A percentile compares a stretch with the other conserved stretches of the same genome.
Conservation (phyloP, 2,888 invertebrate species). For the Epistrophe grossulariae region DNA sequence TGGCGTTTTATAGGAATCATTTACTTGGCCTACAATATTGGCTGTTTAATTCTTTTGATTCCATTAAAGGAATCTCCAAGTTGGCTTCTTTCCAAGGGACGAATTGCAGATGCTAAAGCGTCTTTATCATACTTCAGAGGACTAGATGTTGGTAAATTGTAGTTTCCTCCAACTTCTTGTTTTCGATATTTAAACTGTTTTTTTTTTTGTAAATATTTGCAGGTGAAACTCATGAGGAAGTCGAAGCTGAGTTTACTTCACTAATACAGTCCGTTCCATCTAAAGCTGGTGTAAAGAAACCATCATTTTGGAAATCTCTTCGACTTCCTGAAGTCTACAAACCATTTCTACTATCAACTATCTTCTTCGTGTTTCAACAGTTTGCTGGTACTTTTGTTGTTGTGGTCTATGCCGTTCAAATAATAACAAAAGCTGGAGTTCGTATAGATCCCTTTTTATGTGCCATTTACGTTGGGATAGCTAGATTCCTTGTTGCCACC, state of each 20-base stretch:
- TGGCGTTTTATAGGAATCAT: conserved; percentile 82
- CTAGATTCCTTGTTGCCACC: conserved; percentile 86
- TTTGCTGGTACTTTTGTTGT: conserved; percentile 90
- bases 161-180: background rate
- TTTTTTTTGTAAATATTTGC: background rate
- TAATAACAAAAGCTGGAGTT: conserved; percentile 87
- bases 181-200: background rate
- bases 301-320: conserved; percentile 78
- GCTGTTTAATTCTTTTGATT: conserved; percentile 83
- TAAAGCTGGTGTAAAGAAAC: conserved; percentile 78
- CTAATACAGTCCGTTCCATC: conserved; percentile 79
- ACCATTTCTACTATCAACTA: conserved; percentile 84
- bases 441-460: conserved; percentile 87
- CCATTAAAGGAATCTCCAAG: conserved; percentile 88
- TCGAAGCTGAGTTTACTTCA: conserved; percentile 79
- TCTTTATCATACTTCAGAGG: conserved; percentile 87
- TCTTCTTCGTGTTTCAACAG: conserved; percentile 88
- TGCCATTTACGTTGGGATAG: conserved; percentile 87
- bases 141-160: conserved; percentile 78
- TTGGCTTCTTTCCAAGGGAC: conserved; percentile 87
- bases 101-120: conserved; percentile 85
- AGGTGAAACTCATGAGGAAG: conserved; percentile 80
- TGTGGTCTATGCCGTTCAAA: conserved; percentile 89
- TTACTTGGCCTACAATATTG: conserved; percentile 81
- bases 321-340: conserved; percentile 82